Conservation (phyloP, 2,113 vertebrate genomes). For the Nipponia nippon region DNA sequence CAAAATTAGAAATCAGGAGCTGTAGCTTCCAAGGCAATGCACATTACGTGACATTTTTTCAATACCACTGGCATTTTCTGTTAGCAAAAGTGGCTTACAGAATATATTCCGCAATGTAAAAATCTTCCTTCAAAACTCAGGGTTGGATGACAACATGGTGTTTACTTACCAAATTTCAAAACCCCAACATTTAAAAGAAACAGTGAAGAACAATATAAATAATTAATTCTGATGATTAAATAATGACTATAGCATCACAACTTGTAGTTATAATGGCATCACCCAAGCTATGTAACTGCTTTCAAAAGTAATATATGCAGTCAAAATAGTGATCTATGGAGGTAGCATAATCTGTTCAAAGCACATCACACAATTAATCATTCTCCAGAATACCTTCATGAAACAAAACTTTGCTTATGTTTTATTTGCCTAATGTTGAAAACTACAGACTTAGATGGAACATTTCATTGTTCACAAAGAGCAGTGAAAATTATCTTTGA, state of each 20-base stretch:
- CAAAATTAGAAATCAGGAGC: constrained; percentile 53
- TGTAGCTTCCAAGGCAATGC: constrained; percentile 40
- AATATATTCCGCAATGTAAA: neutral
- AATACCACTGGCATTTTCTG: constrained; percentile 31
- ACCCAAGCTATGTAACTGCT: neutral
- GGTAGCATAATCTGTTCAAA: neutral
- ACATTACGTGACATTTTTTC: constrained; percentile 23
- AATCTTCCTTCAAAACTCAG: neutral
- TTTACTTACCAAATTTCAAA: neutral
- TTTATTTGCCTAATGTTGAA: neutral
- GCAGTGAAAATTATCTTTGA: neutral
- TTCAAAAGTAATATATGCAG: neutral
- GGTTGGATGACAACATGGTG: neutral
- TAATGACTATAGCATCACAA: neutral
- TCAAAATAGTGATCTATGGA: neutral
- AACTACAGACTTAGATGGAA: neutral
- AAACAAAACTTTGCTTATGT: neutral
- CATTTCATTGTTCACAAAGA: neutral
- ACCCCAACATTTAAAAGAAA: neutral
- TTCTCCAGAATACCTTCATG: neutral
- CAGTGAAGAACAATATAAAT: neutral
- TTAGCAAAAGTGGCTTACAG: neutral
- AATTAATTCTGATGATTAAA: neutral
- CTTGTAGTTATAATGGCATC: neutral
- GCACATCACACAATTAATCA: neutral